Conservation (phyloP, 2,888 invertebrate species). For the Drosophila robusta region DNA sequence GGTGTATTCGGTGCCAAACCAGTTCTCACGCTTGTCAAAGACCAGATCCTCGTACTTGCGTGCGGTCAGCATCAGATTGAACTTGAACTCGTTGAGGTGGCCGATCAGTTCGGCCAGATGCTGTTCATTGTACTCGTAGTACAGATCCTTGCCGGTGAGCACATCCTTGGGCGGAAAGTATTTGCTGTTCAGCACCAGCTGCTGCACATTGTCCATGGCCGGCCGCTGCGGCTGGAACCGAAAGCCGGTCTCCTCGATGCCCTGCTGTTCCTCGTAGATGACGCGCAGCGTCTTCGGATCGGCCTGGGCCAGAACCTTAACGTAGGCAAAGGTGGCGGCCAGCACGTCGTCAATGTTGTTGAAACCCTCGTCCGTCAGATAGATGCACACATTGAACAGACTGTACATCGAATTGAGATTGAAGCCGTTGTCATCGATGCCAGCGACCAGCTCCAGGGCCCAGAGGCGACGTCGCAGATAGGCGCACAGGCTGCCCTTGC, state of each 20-base stretch:
- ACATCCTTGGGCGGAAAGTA: conserved; percentile 92
- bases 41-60: conserved; percentile 75
- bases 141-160: conserved; percentile 90
- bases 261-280: conserved; percentile 87
- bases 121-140: conserved; percentile 91
- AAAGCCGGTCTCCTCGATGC: conserved; percentile 91
- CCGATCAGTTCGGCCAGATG: conserved; percentile 80
- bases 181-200: conserved; percentile 91
- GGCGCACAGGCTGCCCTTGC: conserved; percentile 92
- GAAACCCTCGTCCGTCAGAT: conserved; percentile 92
- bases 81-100: conserved; percentile 80
- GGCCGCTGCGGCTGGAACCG: conserved; percentile 90
- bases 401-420: conserved; percentile 93
- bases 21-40: conserved; percentile 90
- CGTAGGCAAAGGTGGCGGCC: conserved; percentile 91
- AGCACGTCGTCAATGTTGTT: conserved; percentile 90
- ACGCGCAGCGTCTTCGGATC: conserved; percentile 43
- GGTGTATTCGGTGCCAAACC: conserved; percentile 93
- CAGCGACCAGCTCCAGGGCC: conserved; percentile 90
- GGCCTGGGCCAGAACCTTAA: conserved; percentile 88
- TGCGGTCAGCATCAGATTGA: conserved; percentile 84
- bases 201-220: conserved; percentile 92
- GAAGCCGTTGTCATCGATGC: conserved; percentile 90
- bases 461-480: conserved; percentile 90
- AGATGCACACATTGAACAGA: conserved; percentile 90